phyloP scores from a whole-genome alignment of 2,888 invertebrate genomes.

The Muscina levida region DNA sequence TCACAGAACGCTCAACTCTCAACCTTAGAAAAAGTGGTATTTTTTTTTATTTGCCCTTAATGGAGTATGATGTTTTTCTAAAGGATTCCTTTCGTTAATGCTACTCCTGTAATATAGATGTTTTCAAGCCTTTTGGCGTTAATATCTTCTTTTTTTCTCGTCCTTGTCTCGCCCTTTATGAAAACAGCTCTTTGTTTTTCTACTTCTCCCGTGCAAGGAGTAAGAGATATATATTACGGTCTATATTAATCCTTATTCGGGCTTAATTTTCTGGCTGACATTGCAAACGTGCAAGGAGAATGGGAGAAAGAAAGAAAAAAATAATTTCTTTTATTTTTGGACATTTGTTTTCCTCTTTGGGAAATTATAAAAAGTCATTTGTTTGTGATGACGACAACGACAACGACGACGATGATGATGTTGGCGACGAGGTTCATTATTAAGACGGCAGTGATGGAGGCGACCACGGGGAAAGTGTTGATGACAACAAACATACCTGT shows the following conservation, averaged over 20 bases:
- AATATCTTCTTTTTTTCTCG: conserved; percentile 9
- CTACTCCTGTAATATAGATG: neutral
- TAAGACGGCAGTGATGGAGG: neutral
- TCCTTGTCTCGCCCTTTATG: neutral
- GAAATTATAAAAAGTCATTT: conserved; percentile 41
- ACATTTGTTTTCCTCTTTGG: conserved; percentile 3
- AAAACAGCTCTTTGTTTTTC: conserved; percentile 1
- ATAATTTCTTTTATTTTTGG: conserved; percentile 22
- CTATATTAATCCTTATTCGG: conserved; percentile 50
- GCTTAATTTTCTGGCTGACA: conserved; percentile 65
- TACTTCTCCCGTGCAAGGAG: neutral
- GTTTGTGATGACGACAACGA: conserved; percentile 6
- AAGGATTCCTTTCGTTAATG: neutral
- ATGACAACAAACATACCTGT: conserved; percentile 14
- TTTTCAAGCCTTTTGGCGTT: conserved; percentile 61
- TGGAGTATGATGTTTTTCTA: neutral
- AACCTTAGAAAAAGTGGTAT: neutral
- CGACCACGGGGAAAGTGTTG: conserved; percentile 2
- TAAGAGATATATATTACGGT: neutral
- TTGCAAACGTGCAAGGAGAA: conserved; percentile 48
- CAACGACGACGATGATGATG: conserved; percentile 17
- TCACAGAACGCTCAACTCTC: no score
- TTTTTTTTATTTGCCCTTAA: conserved; percentile 20
- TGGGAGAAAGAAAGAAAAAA: conserved; percentile 23
- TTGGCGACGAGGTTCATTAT: neutral